Evolutionary conservation across 2,888 invertebrate genomes (phyloP), one percentile per base, ranked within the genome.

Genomic region (Tetragonula carbonaria): DNA sequence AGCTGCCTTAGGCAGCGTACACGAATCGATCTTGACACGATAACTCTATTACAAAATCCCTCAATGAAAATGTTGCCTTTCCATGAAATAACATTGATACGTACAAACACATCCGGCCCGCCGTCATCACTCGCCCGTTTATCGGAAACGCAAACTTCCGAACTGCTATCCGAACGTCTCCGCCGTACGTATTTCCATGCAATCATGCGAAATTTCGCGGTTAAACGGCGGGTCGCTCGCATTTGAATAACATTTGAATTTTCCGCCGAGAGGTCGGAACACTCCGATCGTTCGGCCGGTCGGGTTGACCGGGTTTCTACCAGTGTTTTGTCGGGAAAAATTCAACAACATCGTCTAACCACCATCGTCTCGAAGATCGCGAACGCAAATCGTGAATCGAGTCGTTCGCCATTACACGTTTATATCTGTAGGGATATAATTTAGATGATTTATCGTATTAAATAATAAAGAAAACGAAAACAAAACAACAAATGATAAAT

Each of bases 171-270:
- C 70, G 71, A 78, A 68, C 78, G 16, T 80, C 67, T 71, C 8
- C 45, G 51, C 23, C 18, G 38, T 45, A 45, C 45, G 67, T 74
- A 74, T 78, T 83, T 83, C 78, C 77, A 57, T 38, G 16, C 2
- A 23, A 70, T 53, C 78, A 45, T 21, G 78, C 66, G 59, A 81
- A 86, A 67, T 84, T 80, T 65, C 62, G 45, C 68, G 70, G 68
- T 78, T 80, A 80, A 78, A 72, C 55, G 38, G 6, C 50, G 67
- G 50, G 53, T 72, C 45, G 50, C 14, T 53, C 62, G 53, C 72
- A 85, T 87, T 87, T 83, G 82, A 87, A 85, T 85, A 78, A 78
- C 78, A 85, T 80, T 82, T 76, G 76, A 78, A 87, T 87, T 87
- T 80, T 80, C 83, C 70, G n/a, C 8, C 18, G n/a, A 14, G 13